Evolutionary conservation across 1,140 invertebrate species (phyloP).

Genomic region (Chironomus striatipennis): DNA sequence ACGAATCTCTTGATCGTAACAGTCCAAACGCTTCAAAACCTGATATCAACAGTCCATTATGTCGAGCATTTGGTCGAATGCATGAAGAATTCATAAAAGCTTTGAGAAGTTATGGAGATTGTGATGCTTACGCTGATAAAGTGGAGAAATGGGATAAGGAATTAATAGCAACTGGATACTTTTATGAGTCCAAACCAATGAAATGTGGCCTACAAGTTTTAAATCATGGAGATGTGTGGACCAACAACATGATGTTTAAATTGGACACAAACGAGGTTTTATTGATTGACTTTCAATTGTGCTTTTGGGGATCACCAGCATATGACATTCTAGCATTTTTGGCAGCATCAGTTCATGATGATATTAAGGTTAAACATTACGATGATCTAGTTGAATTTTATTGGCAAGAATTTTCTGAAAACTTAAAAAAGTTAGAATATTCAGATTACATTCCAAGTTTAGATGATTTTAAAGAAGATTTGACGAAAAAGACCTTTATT

Average conservation of each 20-base stretch:
- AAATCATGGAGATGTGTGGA: conserved; percentile 49
- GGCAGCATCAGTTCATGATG: conserved; percentile 33
- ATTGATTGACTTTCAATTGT: conserved; percentile 41
- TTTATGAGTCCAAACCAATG: conserved; percentile 24
- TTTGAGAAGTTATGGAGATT: conserved; percentile 15
- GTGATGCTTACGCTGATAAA: conserved; percentile 38
- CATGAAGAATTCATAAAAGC: not conserved
- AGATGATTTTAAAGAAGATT: conserved; percentile 33
- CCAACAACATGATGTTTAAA: conserved; percentile 56
- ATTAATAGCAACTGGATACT: conserved; percentile 31
- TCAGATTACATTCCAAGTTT: conserved; percentile 38
- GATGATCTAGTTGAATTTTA: conserved; percentile 42
- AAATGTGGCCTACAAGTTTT: conserved; percentile 44
- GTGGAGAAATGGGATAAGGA: conserved; percentile 32
- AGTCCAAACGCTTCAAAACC: not conserved
- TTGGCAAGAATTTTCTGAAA: conserved; percentile 31
- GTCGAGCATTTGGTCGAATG: not conserved
- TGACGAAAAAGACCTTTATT: conserved; percentile 31
- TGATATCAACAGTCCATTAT: not conserved
- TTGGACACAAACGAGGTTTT: conserved; percentile 45
- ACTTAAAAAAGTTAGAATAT: conserved; percentile 39
- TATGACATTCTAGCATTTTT: conserved; percentile 37
- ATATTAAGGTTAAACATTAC: conserved; percentile 33
- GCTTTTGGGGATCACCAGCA: conserved; percentile 34
- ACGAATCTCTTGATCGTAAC: conserved; percentile 22